Evolutionary conservation across 1,140 invertebrate species (phyloP), one percentile per base, ranked within the genome.

Genomic region (Drosophila tropicalis): DNA sequence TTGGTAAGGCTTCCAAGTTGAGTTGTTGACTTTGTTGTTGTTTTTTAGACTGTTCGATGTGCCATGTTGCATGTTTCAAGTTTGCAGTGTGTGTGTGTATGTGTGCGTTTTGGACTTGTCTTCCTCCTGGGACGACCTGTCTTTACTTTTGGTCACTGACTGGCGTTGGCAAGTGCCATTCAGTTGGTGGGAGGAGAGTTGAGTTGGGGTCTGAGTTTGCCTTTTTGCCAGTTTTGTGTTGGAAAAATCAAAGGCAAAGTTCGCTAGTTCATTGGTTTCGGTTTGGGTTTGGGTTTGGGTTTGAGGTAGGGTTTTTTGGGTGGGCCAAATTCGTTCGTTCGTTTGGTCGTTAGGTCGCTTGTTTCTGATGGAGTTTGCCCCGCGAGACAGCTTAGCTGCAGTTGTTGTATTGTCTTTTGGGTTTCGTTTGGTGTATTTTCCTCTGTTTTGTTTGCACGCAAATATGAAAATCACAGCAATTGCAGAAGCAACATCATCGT

Each of bases 381-480:
- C 83, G 72, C 70, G 83, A 89, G 84, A 89, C 84, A 80, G 69
- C 70, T 89, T 87, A 83, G 72, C 25, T 72, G 67, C 69, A 54
- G 54, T 68, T 69, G 71, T 72, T 67, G 69, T 67, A 83, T 75
- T 77, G 77, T 70, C 67, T 68, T 71, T 67, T 44, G 51, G 75
- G 62, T 17, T 40, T 51, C 19, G 12, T 41, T 39, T 36, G 47
- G 13, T 64, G 56, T 13, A 57, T 34, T 40, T 32, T 12, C 41
- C 15, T 25, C 70, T 12, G 19, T 47, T 47, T 70, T 81, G 78
- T 81, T 86, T 81, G 75, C 75, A 81, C 68, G 71, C 82, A 86
- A 85, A 85, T 85, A 86, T 85, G 81, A 85, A 78, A 85, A 81
- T 81, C 81, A 75, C 82, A 74, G 83, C 73, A 77, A 63, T 54